Percentiles rank a stretch among this genome's conserved stretches.
These are phyloP conservation scores for Oryzias curvinotus DNA, from an alignment of 2,113 vertebrate species.

Conservation along the genomic window DNA sequence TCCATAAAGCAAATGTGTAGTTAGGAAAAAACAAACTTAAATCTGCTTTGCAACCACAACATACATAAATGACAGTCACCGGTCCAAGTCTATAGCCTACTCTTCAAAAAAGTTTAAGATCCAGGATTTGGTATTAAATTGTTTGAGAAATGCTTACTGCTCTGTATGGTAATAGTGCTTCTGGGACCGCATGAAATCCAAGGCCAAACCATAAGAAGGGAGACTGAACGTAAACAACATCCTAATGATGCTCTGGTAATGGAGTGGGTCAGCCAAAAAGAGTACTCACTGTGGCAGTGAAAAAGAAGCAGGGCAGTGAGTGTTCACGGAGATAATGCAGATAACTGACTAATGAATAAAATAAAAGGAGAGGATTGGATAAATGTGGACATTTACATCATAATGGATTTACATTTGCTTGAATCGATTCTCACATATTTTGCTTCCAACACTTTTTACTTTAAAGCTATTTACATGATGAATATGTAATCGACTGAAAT, in stretches of 20 bases:
- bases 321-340: conserved; percentile 7
- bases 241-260: conserved; percentile 65
- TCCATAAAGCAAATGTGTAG: conserved; percentile 55
- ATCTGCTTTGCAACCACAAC: conserved; percentile 48
- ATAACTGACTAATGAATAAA: background rate
- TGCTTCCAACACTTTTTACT: too few relatives aligned
- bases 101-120: conserved; percentile 72
- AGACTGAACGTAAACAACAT: conserved; percentile 50
- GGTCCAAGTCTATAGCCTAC: conserved; percentile 52
- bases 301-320: conserved; percentile 9
- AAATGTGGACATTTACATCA: too few relatives aligned
- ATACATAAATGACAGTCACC: conserved; percentile 42
- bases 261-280: conserved; percentile 50
- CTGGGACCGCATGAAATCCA: conserved; percentile 50
- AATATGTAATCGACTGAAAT: too few relatives aligned
- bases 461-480: too few relatives aligned
- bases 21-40: conserved; percentile 49
- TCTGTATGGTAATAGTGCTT: conserved; percentile 53
- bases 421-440: too few relatives aligned
- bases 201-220: conserved; percentile 63
- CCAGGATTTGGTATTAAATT: conserved; percentile 63
- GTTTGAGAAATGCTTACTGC: conserved; percentile 72
- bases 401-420: too few relatives aligned
- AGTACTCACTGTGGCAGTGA: conserved; percentile 40
- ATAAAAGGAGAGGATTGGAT: background rate